Conservation (phyloP, 2,113 vertebrate genomes). For the Cephalopterus ornatus region DNA sequence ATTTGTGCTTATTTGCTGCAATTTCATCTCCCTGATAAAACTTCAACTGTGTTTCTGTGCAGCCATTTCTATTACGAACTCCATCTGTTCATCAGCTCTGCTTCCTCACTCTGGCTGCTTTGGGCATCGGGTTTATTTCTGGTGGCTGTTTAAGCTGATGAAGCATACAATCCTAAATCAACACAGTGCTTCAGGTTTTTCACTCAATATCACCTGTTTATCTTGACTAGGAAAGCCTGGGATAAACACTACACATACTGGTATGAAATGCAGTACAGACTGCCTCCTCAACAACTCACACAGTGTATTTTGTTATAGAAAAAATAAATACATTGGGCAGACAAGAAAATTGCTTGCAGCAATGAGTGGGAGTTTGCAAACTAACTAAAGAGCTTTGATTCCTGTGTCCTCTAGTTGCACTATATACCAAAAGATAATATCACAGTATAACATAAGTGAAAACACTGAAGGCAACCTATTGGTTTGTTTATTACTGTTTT, state of each 20-base stretch:
- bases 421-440: conserved; percentile 5
- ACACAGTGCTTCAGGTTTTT: not conserved
- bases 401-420: not conserved
- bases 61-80: not conserved
- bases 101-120: not conserved
- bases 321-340: not conserved
- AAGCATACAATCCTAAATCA: not conserved
- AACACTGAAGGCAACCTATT: not conserved
- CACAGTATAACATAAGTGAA: not conserved
- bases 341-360: conserved; percentile 31
- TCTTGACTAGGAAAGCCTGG: not conserved
- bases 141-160: not conserved
- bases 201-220: not conserved
- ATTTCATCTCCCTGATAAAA: not conserved
- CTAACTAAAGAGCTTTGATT: conserved; percentile 17
- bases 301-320: not conserved
- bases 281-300: not conserved
- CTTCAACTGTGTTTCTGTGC: rapidly evolving
- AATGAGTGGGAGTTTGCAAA: conserved; percentile 4
- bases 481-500: conserved; percentile 13
- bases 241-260: not conserved
- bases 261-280: not conserved
- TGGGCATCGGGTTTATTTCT: not conserved
- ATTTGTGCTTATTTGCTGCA: not conserved
- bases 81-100: not conserved